Conservation (phyloP, 2,888 invertebrate genomes). For the Diogma glabrata region DNA sequence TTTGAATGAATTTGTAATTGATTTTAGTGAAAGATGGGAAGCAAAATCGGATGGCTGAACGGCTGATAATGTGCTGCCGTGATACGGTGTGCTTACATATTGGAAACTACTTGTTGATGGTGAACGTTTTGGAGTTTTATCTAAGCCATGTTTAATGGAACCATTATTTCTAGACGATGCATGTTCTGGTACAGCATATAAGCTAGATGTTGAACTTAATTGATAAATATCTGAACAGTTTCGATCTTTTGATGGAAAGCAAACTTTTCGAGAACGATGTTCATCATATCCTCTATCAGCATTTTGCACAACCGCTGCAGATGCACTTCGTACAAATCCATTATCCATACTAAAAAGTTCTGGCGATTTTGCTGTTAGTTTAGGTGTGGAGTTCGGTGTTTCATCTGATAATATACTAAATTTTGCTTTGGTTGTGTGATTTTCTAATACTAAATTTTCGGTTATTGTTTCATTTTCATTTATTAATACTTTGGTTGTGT, state of each 20-base stretch:
- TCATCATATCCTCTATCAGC: slow-evolving; percentile 35
- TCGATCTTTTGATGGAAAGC: slow-evolving; percentile 43
- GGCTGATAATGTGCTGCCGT: slow-evolving; percentile 63
- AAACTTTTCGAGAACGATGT: slow-evolving; percentile 45
- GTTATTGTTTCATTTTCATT: slow-evolving; percentile 1
- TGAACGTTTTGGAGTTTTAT: slow-evolving; percentile 49
- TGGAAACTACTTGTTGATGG: slow-evolving; percentile 74
- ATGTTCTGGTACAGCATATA: slow-evolving; percentile 61
- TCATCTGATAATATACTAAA: slow-evolving; percentile 32
- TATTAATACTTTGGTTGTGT: slow-evolving; percentile 35
- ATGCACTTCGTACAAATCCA: slow-evolving; percentile 54
- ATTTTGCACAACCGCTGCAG: slow-evolving; percentile 55
- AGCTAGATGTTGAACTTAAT: slow-evolving; percentile 50
- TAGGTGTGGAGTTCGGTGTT: slow-evolving; percentile 29
- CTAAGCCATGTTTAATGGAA: neutral
- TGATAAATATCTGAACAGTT: slow-evolving; percentile 39
- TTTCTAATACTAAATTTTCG: slow-evolving; percentile 17
- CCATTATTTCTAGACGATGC: slow-evolving; percentile 25
- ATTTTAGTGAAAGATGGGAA: slow-evolving; percentile 63
- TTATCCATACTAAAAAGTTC: slow-evolving; percentile 25
- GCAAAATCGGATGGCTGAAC: slow-evolving; percentile 67
- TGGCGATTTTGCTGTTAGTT: slow-evolving; percentile 19
- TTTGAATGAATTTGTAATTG: slow-evolving; percentile 46
- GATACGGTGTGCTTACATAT: slow-evolving; percentile 75
- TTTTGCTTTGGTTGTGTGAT: slow-evolving; percentile 25